Evolutionary conservation across 2,888 invertebrate genomes (phyloP), one percentile per base, ranked within the genome.

Genomic region (Podotricha telesiphe): DNA sequence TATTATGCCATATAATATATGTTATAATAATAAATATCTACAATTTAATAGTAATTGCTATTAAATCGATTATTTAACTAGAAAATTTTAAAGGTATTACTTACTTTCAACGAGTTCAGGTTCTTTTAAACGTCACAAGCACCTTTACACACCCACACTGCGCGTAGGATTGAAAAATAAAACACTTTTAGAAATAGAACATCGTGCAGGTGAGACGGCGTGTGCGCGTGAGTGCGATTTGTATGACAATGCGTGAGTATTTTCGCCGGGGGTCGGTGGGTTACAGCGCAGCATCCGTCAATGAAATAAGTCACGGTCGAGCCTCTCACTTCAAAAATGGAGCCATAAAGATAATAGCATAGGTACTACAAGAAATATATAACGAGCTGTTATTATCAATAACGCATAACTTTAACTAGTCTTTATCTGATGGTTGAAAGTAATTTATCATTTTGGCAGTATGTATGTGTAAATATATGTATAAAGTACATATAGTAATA

Each of bases 221-320:
- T 76, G 74, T 74, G 69, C 70, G 68, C 73, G 62, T 51, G 69
- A 66, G 56, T 67, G 65, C 68, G 74, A 75, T 76, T 74, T 86
- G 86, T 83, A 83, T 86, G 85, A 90, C 90, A 89, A 89, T 89
- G 86, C 79, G 78, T 73, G 78, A 77, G 74, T 80, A 80, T 83
- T 85, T 83, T 81, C 77, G 77, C 76, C 77, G 77, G 82, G 85
- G 89, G 86, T 88, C 88, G 85, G 77, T 77, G 80, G 79, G 77
- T 78, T 79, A 75, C 73, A 40, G 34, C 40, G 73, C 81, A 80
- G 82, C 82, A 86, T 85, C 86, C 82, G 86, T 86, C 84, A 86
- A 85, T 85, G 86, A 86, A 76, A 76, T 77, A 75, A 88, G 87
- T 82, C 89, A 89, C 84, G 88, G 91, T 80, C 89, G 70, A 78